phyloP scores from a whole-genome alignment of 2,888 invertebrate species.

The Platerodrilus igneus region DNA sequence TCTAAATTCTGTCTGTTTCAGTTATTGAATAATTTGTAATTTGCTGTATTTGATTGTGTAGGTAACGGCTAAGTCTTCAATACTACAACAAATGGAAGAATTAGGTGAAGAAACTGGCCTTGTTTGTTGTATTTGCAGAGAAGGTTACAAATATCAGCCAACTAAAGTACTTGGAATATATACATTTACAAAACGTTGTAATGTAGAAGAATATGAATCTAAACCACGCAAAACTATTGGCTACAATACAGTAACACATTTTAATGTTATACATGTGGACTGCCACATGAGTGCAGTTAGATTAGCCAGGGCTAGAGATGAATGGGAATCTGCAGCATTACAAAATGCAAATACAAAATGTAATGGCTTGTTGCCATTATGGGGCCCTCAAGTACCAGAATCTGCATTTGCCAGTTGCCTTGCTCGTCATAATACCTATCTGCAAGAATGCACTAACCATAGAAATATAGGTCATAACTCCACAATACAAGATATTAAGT shows the following conservation, averaged over 20 bases:
- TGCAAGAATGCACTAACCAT: constrained; percentile 67
- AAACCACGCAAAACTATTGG: constrained; percentile 83
- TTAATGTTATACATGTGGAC: constrained; percentile 97
- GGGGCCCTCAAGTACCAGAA: constrained; percentile 93
- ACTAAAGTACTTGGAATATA: constrained; percentile 93
- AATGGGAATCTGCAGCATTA: constrained; percentile 96
- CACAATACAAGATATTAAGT: constrained; percentile 89
- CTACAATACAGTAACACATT: constrained; percentile 95
- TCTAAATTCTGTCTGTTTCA: too few relatives aligned
- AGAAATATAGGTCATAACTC: constrained; percentile 75
- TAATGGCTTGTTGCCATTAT: constrained; percentile 92
- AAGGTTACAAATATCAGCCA: constrained; percentile 94
- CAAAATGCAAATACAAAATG: constrained; percentile 98
- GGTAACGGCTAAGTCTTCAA: constrained; percentile 82
- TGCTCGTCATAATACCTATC: constrained; percentile 84
- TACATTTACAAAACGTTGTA: constrained; percentile 92
- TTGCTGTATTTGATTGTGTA: constrained; percentile 34
- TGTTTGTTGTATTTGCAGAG: constrained; percentile 95
- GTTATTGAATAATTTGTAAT: too few relatives aligned
- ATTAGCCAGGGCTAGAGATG: constrained; percentile 64
- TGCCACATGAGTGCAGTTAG: constrained; percentile 94
- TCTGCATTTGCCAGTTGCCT: constrained; percentile 90
- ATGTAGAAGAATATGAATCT: constrained; percentile 88
- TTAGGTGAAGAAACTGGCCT: constrained; percentile 93
- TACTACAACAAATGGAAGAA: constrained; percentile 91